phyloP scores from a whole-genome alignment of 2,113 vertebrate genomes.

The Cromileptes altivelis region DNA sequence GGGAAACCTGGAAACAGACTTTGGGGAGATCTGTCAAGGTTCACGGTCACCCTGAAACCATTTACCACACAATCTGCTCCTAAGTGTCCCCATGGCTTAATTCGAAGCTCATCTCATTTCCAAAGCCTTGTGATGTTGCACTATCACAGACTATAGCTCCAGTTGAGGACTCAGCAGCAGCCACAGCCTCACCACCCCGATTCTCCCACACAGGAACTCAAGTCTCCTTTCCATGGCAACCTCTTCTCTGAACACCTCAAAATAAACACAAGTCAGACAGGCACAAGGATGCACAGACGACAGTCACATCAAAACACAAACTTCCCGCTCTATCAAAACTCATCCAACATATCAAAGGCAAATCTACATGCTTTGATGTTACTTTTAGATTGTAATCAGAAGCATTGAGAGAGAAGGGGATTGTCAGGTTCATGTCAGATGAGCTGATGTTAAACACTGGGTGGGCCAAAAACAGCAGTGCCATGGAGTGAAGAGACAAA shows the following conservation, averaged over 20 bases:
- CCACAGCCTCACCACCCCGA: constrained; percentile 4
- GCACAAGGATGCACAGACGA: constrained; percentile 13
- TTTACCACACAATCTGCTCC: not conserved
- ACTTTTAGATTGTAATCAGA: constrained; percentile 37
- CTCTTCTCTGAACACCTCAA: constrained; percentile 34
- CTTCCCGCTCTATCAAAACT: constrained; percentile 26
- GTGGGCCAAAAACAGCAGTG: constrained; percentile 12
- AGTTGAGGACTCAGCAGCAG: constrained; percentile 10
- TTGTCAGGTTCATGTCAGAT: constrained; percentile 22
- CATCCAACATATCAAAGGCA: constrained; percentile 45
- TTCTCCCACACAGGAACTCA: constrained; percentile 43
- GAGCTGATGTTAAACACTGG: constrained; percentile 28
- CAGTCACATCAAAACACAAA: constrained; percentile 47
- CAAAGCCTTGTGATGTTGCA: not conserved
- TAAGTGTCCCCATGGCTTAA: not conserved
- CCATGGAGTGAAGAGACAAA: constrained; percentile 34
- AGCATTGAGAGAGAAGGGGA: constrained; percentile 3
- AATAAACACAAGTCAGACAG: constrained; percentile 43
- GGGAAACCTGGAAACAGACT: not conserved
- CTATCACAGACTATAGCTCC: constrained; percentile 3
- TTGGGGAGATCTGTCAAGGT: constrained; percentile 4
- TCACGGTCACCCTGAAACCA: constrained; percentile 5
- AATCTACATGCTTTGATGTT: constrained; percentile 10
- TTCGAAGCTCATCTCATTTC: constrained; percentile 14
- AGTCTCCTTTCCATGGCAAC: constrained; percentile 68